Evolutionary conservation across 2,888 invertebrate species (phyloP), one percentile per base, ranked within the genome.

Genomic region (Spodoptera picta): DNA sequence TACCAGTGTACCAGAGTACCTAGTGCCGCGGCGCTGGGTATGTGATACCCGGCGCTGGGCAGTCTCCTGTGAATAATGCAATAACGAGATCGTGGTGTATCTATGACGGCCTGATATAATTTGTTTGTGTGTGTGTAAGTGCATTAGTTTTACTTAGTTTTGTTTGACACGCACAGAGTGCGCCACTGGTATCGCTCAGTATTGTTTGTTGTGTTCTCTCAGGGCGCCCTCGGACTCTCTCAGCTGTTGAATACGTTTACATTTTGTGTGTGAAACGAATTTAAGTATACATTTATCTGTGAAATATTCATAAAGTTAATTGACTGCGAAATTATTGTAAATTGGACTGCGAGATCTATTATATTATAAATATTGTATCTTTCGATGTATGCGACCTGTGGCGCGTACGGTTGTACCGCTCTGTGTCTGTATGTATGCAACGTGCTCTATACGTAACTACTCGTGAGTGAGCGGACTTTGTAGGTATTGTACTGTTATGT

Each of bases 51-150:
- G 27, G 27, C 27, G 27, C 27, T 5, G 4, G 27, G 27, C 27
- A 5, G 27, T 68, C 69, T 73, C 72, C 68, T 72, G 64, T 73
- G 72, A 73, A 73, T 54, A 69, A 73, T 73, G 73, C 72, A 73
- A 73, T 73, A 73, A 73, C 60, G 49, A 64, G 58, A 64, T 69
- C 58, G 64, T 50, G 69, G 72, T 73, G 71, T 72, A 60, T 60
- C 62, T 60, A 46, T 48, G 3, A 27, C 5, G 64, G 58, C 70
- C 71, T 62, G 72, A 73, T 63, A 51, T 66, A 31, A 68, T 68
- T 73, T 60, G 56, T 65, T 60, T 54, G 65, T 69, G 46, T 71
- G 55, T 58, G 60, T 71, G 61, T 62, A 27, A 36, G 43, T 63
- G 63, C 73, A 53, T 68, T 63, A 12, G 43, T 70, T 63, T 45